phyloP scores from a whole-genome alignment of 2,797 vertebrate genomes.

The Pantherophis vulpinus region DNA sequence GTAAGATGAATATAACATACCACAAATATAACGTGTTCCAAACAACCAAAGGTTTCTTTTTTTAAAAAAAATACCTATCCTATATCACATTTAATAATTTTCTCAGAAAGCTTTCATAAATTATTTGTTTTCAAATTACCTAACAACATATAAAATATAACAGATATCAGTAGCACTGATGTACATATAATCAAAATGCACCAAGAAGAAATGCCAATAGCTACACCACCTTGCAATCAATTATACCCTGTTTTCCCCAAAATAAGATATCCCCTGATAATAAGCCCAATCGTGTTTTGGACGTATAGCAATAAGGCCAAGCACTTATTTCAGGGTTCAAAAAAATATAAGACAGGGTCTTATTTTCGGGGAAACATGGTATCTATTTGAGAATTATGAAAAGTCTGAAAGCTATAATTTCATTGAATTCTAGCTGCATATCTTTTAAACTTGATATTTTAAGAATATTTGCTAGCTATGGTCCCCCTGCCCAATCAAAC shows the following conservation, averaged over 20 bases:
- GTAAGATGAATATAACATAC: constrained; percentile 58
- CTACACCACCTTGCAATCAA: constrained; percentile 68
- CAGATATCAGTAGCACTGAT: constrained; percentile 55
- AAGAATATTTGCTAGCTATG: constrained; percentile 55
- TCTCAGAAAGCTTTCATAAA: constrained; percentile 72
- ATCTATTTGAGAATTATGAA: constrained; percentile 71
- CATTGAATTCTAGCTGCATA: constrained; percentile 67
- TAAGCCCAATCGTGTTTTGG: too few relatives aligned
- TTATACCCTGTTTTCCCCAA: constrained; percentile 17
- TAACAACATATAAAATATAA: constrained; percentile 61
- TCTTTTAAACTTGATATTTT: constrained; percentile 68
- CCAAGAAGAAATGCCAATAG: constrained; percentile 69
- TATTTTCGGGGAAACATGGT: too few relatives aligned
- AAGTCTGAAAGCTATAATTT: constrained; percentile 73
- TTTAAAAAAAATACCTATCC: constrained; percentile 49
- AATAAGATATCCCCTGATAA: too few relatives aligned
- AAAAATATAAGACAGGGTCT: too few relatives aligned
- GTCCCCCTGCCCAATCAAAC: constrained; percentile 24
- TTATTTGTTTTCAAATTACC: constrained; percentile 73
- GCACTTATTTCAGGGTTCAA: too few relatives aligned
- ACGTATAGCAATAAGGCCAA: too few relatives aligned
- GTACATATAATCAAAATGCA: constrained; percentile 68
- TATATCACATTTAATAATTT: constrained; percentile 69
- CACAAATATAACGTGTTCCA: constrained; percentile 43
- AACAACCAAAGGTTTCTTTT: constrained; percentile 51